Evolutionary conservation across 2,888 invertebrate species (phyloP), one percentile per base, ranked within the genome.

Genomic region (Diadromus collaris): DNA sequence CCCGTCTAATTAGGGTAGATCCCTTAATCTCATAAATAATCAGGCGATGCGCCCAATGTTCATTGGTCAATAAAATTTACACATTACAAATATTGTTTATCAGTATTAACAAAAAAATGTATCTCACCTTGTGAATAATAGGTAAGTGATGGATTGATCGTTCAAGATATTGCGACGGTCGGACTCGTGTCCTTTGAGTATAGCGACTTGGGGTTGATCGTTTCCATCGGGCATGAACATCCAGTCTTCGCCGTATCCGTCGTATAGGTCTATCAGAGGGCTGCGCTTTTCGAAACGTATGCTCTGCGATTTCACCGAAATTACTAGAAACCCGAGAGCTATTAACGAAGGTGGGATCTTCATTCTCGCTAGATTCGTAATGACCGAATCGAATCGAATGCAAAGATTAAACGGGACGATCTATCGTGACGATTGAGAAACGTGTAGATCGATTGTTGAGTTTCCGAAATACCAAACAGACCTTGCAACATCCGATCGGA

Each of bases 151-250:
- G n/a, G 82, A 60, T 74, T 81, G 83, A 21, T 82, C 85, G 16
- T 86, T 85, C 9, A 89, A 84, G 65, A 88, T 72, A 19, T 82
- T 85, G 7, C 87, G 86, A 16, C 64, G 75, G 13, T 83, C 86
- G 1, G 64, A 78, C n/a, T 85, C 85, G 21, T 83, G 32, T 16
- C 85, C 85, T 76, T 89, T 90, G 2, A 91, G 80, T 46, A 91
- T 86, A 2, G 91, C 91, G 2, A 91, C 90, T 81, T 90, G 91
- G 1, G 90, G 89, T 21, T 87, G 85, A 13, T 86, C 90, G 61
- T 89, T 87, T 51, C 91, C 91, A 83, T 91, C 91, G 0, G 91
- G 91, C 85, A 91, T 90, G 61, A 90, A 91, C 24, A 91, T 90
- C 91, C 91, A 91, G 41, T 91, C 90, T 69, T 86, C 88, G 7